These are phyloP conservation scores for Morbakka virulenta DNA, from an alignment of 30 jellyfish, hydroid and myxozoan species.

Conservation along the genomic window DNA sequence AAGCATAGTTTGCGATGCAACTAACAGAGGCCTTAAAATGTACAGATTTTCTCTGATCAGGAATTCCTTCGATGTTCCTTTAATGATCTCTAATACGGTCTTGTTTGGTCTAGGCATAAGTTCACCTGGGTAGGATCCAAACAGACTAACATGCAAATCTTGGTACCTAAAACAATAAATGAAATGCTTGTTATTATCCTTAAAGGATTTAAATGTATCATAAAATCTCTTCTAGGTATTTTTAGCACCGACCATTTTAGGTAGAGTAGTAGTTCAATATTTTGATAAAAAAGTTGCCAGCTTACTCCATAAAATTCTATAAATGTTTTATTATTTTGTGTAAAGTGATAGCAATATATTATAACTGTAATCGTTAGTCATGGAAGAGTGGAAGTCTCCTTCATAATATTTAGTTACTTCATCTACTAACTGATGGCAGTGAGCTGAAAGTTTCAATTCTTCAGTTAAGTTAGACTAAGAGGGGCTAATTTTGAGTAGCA, in stretches of 20 bases:
- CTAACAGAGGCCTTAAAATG: constrained; percentile 45
- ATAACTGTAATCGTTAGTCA: too few relatives aligned
- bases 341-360: background rate
- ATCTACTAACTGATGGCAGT: too few relatives aligned
- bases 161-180: constrained; percentile 4
- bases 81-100: background rate
- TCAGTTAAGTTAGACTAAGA: too few relatives aligned
- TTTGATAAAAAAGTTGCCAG: background rate
- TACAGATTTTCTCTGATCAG: constrained; percentile 28
- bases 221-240: background rate
- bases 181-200: background rate
- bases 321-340: too few relatives aligned
- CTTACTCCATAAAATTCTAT: background rate
- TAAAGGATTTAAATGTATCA: background rate
- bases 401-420: too few relatives aligned
- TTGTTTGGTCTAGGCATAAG: constrained; percentile 62
- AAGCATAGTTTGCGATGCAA: constrained; percentile 54
- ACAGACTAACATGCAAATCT: constrained; percentile 17
- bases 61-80: constrained; percentile 50
- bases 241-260: background rate
- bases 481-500: too few relatives aligned
- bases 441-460: too few relatives aligned
- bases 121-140: constrained; percentile 56
- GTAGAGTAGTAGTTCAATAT: too few relatives aligned
- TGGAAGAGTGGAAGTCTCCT: too few relatives aligned